Evolutionary conservation across 1,140 invertebrate genomes (phyloP).

Genomic region (Teleopsis dalmanni): DNA sequence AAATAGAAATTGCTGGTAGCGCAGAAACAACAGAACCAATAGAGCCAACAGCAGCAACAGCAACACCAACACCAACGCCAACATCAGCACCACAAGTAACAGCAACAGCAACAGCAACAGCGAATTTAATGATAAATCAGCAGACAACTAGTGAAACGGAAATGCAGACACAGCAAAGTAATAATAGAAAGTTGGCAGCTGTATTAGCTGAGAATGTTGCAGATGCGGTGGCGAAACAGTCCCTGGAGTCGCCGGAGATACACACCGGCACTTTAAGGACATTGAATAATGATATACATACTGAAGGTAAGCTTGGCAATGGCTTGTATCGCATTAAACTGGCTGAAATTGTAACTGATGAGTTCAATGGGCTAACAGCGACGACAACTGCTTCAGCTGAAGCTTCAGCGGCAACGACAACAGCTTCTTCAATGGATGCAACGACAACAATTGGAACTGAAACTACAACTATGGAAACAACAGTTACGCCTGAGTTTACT

Average conservation of each 20-base stretch:
- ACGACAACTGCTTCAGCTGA: background rate
- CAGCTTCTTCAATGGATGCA: background rate
- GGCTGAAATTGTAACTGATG: slow-evolving; percentile 16
- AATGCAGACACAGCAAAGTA: slow-evolving; percentile 2
- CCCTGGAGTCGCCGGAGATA: background rate
- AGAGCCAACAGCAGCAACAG: background rate
- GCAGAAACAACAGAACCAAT: background rate
- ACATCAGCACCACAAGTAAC: slow-evolving; percentile 3
- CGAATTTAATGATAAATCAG: background rate
- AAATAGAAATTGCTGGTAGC: too few species aligned
- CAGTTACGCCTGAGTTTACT: background rate
- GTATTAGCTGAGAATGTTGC: background rate
- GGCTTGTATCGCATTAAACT: slow-evolving; percentile 18
- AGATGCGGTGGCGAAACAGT: background rate
- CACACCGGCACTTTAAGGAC: background rate
- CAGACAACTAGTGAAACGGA: background rate
- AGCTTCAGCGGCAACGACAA: background rate
- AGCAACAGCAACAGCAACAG: background rate
- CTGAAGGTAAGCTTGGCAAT: slow-evolving; percentile 10
- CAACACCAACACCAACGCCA: background rate
- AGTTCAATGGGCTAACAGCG: background rate
- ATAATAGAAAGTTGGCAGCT: background rate
- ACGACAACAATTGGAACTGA: background rate
- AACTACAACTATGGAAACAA: slow-evolving; percentile 1
- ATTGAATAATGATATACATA: slow-evolving; percentile 5